These are phyloP conservation scores for Ariopsis seemanni DNA, from an alignment of 2,113 vertebrate genomes.

Conservation along the genomic window DNA sequence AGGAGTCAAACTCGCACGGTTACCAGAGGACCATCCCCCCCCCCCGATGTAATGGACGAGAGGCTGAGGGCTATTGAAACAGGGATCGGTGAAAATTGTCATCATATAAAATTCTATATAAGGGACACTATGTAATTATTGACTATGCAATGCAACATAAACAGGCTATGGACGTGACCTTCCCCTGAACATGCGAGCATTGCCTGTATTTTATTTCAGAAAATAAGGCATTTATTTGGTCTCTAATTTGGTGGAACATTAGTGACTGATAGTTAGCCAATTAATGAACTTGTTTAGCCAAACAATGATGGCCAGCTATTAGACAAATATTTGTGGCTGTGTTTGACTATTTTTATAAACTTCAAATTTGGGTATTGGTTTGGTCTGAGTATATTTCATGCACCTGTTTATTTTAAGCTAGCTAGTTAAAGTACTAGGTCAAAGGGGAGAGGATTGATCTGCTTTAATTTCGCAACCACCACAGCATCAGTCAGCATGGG, in stretches of 20 bases:
- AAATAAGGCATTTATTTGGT: background rate
- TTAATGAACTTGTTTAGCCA: background rate
- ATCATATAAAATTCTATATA: background rate
- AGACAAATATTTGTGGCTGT: background rate
- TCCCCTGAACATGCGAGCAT: background rate
- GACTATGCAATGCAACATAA: background rate
- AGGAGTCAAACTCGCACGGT: too few relatives aligned
- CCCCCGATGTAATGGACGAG: too few relatives aligned
- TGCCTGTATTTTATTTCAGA: too few relatives aligned
- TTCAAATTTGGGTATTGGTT: background rate
- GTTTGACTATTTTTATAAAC: background rate
- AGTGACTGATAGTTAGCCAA: background rate
- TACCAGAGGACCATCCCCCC: too few relatives aligned
- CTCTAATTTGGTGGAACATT: background rate
- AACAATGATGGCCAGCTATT: background rate
- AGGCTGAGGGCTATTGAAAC: too few relatives aligned
- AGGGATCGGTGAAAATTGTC: too few relatives aligned
- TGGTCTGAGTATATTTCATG: background rate
- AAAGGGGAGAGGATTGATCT: too few relatives aligned
- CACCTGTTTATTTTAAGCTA: background rate
- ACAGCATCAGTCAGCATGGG: too few relatives aligned
- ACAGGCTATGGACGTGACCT: background rate
- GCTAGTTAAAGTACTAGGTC: background rate
- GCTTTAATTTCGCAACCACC: too few relatives aligned
- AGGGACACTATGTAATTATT: background rate